phyloP scores from a whole-genome alignment of 2,113 vertebrate genomes.

The Pituophis catenifer region DNA sequence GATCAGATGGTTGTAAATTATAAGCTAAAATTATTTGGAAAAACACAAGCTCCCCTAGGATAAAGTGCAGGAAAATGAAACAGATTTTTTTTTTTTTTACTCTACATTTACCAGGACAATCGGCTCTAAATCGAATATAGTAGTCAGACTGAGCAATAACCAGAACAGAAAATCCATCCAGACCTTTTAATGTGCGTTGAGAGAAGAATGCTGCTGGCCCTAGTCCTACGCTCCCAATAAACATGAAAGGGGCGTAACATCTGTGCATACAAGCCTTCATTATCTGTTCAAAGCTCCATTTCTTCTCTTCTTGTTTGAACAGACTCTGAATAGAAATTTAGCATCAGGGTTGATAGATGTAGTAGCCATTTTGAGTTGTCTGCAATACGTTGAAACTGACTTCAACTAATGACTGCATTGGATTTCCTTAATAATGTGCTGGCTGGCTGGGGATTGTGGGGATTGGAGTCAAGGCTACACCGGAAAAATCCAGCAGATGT shows the following conservation, averaged over 20 bases:
- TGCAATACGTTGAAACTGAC: background rate
- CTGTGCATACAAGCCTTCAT: background rate
- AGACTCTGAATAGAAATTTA: background rate
- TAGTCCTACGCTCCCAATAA: background rate
- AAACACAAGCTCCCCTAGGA: background rate
- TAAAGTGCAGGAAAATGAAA: background rate
- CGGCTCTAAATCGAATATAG: conserved; percentile 2
- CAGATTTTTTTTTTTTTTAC: background rate
- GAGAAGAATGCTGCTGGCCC: background rate
- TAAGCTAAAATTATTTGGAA: background rate
- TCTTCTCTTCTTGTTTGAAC: background rate
- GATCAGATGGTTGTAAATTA: background rate
- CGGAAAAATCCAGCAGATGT: background rate
- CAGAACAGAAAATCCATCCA: background rate
- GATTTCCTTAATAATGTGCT: background rate
- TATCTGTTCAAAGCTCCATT: background rate
- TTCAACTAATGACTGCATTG: background rate
- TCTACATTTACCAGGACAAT: background rate
- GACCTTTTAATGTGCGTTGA: background rate
- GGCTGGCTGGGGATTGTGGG: background rate
- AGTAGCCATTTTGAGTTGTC: background rate
- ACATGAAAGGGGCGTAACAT: background rate
- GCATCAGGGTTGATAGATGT: background rate
- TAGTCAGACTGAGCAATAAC: background rate
- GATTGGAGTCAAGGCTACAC: background rate